Evolutionary conservation across 1,140 invertebrate genomes (phyloP).

Genomic region (Dreissena rostriformis): DNA sequence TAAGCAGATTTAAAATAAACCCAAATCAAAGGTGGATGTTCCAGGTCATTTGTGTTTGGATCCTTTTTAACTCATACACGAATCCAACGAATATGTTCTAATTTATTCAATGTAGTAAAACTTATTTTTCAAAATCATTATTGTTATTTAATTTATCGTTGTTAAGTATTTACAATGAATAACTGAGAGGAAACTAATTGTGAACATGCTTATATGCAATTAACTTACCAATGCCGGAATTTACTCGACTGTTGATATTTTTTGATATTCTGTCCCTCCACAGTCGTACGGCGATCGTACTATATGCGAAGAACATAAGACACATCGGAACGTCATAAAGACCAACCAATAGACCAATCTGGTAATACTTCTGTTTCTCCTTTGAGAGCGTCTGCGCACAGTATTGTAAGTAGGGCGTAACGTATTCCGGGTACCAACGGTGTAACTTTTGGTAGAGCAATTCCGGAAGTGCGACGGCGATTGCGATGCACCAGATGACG

Average conservation of each 20-base stretch:
- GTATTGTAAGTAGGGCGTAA: slow-evolving; percentile 52
- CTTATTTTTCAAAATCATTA: no score
- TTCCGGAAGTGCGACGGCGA: slow-evolving; percentile 83
- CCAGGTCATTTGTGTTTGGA: no score
- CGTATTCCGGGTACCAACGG: slow-evolving; percentile 33
- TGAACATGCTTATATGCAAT: no score
- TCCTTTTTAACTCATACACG: no score
- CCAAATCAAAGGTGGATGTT: no score
- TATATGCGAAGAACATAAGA: slow-evolving; percentile 51
- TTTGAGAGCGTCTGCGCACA: slow-evolving; percentile 48
- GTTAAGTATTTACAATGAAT: no score
- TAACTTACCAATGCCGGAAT: no score
- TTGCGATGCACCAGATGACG: slow-evolving; percentile 90
- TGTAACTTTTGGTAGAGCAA: slow-evolving; percentile 61
- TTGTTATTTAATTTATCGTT: no score
- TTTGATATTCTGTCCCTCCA: slow-evolving; percentile 36
- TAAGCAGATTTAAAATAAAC: no score
- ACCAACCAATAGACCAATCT: slow-evolving; percentile 84
- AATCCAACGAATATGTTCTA: no score
- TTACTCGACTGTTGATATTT: neutral
- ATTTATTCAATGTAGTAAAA: no score
- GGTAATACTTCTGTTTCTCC: slow-evolving; percentile 83
- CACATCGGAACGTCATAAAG: slow-evolving; percentile 66
- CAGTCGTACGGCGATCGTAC: slow-evolving; percentile 12
- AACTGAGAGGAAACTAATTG: no score